phyloP scores from a whole-genome alignment of 2,888 invertebrate genomes.

The Willowsia nigromaculata region DNA sequence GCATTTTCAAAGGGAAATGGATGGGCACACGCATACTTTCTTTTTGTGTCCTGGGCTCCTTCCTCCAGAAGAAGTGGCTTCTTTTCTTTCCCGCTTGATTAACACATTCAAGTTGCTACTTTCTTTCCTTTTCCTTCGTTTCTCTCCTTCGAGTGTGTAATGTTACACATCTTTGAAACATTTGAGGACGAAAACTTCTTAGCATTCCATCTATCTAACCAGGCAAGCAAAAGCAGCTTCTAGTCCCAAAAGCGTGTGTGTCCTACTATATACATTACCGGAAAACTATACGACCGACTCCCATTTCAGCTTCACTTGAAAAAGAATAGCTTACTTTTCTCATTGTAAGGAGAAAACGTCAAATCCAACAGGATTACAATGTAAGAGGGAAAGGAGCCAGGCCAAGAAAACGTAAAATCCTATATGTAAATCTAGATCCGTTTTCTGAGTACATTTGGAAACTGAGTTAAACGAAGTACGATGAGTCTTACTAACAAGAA shows the following conservation, averaged over 20 bases:
- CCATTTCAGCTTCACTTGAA: background rate
- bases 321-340: background rate
- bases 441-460: background rate
- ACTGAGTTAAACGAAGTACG: background rate
- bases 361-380: constrained; percentile 43
- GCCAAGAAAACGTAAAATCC: background rate
- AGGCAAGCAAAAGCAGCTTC: constrained; percentile 7
- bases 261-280: background rate
- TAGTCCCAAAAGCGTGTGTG: background rate
- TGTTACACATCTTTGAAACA: constrained; percentile 33
- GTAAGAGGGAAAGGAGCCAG: background rate
- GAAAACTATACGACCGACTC: background rate
- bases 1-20: constrained; percentile 37
- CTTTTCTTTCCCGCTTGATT: constrained; percentile 60
- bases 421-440: constrained; percentile 29
- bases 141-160: constrained; percentile 8
- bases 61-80: background rate
- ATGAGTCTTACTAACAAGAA: constrained; percentile 9
- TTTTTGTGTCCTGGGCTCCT: background rate
- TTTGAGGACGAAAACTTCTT: background rate
- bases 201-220: constrained; percentile 21
- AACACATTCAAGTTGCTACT: constrained; percentile 55
- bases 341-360: background rate
- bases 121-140: background rate
- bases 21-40: constrained; percentile 34